phyloP scores from a whole-genome alignment of 2,797 vertebrate species.

The Hippopotamyrus pictus region DNA sequence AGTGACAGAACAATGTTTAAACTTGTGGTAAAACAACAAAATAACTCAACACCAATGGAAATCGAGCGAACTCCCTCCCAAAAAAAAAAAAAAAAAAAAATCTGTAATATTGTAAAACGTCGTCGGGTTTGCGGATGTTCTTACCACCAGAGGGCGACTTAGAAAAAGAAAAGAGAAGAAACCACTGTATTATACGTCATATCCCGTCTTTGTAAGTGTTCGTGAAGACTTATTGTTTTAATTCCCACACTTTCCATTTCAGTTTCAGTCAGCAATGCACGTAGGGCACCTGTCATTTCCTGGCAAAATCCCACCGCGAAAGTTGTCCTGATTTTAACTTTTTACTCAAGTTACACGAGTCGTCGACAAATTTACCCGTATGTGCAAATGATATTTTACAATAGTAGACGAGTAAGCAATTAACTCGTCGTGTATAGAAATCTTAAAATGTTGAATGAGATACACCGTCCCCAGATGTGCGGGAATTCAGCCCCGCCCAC shows the following conservation, averaged over 20 bases:
- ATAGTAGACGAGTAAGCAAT: background rate
- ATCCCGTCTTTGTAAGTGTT: background rate
- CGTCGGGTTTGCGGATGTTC: background rate
- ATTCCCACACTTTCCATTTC: background rate
- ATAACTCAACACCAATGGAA: background rate
- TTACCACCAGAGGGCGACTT: background rate
- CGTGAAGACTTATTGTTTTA: background rate
- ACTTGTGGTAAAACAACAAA: background rate
- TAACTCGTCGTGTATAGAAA: background rate
- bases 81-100: background rate
- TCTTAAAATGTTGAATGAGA: background rate
- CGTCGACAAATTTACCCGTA: background rate
- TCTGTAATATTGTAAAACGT: background rate
- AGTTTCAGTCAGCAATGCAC: background rate
- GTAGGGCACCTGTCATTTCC: background rate
- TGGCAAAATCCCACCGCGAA: background rate
- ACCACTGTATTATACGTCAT: background rate
- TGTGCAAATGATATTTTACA: background rate
- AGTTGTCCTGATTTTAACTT: background rate
- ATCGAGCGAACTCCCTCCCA: background rate
- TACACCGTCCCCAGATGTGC: background rate
- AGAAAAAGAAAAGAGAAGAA: background rate
- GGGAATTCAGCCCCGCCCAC: background rate
- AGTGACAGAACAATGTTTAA: background rate
- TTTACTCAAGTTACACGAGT: background rate